Conservation (phyloP, 2,888 invertebrate species). For the Lysandra bellargus region DNA sequence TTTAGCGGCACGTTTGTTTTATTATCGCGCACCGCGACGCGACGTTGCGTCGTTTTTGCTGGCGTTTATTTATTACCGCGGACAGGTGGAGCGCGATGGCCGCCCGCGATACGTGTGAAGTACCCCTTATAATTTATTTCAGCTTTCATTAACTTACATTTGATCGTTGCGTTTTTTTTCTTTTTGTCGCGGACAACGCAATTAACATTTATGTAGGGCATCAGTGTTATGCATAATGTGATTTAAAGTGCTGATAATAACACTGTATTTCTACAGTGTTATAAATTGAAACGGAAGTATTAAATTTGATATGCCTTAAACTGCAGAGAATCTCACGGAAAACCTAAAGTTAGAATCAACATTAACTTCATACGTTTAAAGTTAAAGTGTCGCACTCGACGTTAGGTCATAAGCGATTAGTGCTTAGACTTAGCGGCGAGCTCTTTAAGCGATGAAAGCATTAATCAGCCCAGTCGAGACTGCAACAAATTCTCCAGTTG, state of each 20-base stretch:
- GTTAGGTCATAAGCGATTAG: slow-evolving; percentile 15
- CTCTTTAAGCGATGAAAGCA: slow-evolving; percentile 22
- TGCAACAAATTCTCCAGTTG: slow-evolving; percentile 33
- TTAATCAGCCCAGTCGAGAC: slow-evolving; percentile 7
- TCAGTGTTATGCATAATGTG: neutral
- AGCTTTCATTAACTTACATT: slow-evolving; percentile 55
- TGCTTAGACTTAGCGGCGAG: neutral
- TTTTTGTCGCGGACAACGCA: neutral
- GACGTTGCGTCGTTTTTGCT: slow-evolving; percentile 46
- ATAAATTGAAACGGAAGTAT: neutral
- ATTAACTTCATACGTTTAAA: slow-evolving; percentile 4
- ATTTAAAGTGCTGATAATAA: neutral
- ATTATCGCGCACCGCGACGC: slow-evolving; percentile 42
- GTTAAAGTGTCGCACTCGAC: neutral
- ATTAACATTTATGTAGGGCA: slow-evolving; percentile 1
- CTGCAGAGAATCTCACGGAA: neutral
- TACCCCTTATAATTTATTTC: slow-evolving; percentile 66
- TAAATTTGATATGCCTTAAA: neutral
- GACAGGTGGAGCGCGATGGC: slow-evolving; percentile 70
- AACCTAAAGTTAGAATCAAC: neutral
- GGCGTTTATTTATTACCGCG: slow-evolving; percentile 64
- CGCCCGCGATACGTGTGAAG: slow-evolving; percentile 64
- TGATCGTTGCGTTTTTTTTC: slow-evolving; percentile 34
- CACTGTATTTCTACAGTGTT: neutral
- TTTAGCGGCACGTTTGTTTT: slow-evolving; percentile 50